Base-by-base conservation (phyloP, 2,888 invertebrate species). In the Dioctria linearis region DNA sequence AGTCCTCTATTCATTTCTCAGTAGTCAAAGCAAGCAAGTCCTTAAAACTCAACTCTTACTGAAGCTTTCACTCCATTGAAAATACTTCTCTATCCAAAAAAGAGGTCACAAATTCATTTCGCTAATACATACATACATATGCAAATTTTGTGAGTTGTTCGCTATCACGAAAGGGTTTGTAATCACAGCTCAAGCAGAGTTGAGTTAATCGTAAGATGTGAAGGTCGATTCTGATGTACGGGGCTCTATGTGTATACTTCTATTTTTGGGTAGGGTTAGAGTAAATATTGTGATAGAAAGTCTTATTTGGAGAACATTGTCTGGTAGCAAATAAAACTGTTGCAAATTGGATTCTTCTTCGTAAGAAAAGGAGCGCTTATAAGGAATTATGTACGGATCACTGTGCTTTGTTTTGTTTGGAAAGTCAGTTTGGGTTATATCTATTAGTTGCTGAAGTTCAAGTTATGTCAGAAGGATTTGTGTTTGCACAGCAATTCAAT, bases 41-140 rank as follows among this genome's bases (percentile, higher is more conserved):
- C 59, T 73, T 57, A 73, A 73, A 73, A 73, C 57, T 42, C 57
- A 8, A 59, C 73, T 73, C 59, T n/a, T 57, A 42, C 59, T 43
- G 73, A 8, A 73, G 73, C n/a, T n/a, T 25, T 25, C 42, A 40
- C 43, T 57, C 73, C 73, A n/a, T n/a, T 42, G 57, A 59, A 73
- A 73, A 42, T 37, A 57, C 73, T 43, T n/a, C 25, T 63, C 39
- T 63, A 76, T 61, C 76, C 51, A 46, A 37, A 76, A 25, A 76
- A 76, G 46, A 63, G 49, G 63, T 43, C 49, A 25, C 63, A 61
- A 63, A 76, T 76, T 76, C 76, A 76, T 76, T 76, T 63, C 76
- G 76, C 76, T 76, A 63, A 76, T 63, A 76, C 63, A 76, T 76
- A 63, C 76, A 76, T 76, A 76, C 76, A 76, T 76, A 76, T 76